A percentile compares a stretch with the other conserved stretches of the same genome.
Conservation (phyloP, 2,888 invertebrate genomes). For the Dryocosmus kuriphilus region DNA sequence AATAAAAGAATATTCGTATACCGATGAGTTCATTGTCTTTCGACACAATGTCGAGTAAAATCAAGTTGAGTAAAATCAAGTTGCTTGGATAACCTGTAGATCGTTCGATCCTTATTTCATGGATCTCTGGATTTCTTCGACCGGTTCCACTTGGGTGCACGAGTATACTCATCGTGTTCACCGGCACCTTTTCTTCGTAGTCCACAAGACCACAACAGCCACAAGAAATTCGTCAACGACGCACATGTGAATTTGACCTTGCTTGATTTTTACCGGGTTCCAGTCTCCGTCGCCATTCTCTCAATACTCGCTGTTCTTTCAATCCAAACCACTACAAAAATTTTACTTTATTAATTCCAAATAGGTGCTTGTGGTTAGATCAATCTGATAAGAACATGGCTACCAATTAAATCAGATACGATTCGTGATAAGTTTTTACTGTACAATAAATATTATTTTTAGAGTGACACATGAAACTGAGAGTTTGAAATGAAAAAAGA, state of each 20-base stretch:
- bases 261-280: constrained; percentile 43
- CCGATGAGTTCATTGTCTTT: constrained; percentile 26
- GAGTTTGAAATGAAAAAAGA: background rate
- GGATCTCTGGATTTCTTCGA: constrained; percentile 10
- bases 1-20: constrained; percentile 23
- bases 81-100: constrained; percentile 14
- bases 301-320: background rate
- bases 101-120: constrained; percentile 27
- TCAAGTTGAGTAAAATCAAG: constrained; percentile 21
- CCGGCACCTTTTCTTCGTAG: constrained; percentile 20
- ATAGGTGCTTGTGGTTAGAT: background rate
- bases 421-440: too few species aligned
- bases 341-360: background rate
- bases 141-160: constrained; percentile 35
- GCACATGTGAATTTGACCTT: constrained; percentile 43
- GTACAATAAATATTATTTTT: too few species aligned
- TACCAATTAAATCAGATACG: background rate
- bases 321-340: background rate
- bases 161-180: constrained; percentile 26
- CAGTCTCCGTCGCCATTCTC: constrained; percentile 28
- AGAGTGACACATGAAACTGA: too few species aligned
- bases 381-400: background rate
- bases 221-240: constrained; percentile 21
- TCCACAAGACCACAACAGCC: constrained; percentile 22
- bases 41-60: constrained; percentile 24